These are phyloP conservation scores for Phylloscopus collybita DNA, from an alignment of 2,797 vertebrate species.

Conservation along the genomic window DNA sequence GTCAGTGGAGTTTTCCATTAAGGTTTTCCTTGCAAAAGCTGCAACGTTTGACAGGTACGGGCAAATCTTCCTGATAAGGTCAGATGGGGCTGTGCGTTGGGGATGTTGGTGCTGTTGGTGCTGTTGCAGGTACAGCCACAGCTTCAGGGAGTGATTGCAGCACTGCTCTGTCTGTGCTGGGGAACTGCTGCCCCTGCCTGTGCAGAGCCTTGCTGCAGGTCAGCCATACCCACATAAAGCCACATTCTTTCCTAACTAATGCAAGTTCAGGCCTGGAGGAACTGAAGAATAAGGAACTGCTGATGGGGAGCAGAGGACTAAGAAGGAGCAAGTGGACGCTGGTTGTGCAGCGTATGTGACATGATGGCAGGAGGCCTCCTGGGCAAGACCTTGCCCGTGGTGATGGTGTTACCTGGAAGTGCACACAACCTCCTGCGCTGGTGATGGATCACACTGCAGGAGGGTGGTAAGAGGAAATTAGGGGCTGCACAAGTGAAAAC, in stretches of 20 bases:
- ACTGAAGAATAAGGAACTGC: background rate
- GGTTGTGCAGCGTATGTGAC: background rate
- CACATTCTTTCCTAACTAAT: accelerated
- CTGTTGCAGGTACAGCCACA: background rate
- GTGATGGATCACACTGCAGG: background rate
- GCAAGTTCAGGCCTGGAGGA: background rate
- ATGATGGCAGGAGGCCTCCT: background rate
- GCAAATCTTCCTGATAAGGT: background rate
- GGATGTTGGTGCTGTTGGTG: accelerated
- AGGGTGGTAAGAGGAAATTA: background rate
- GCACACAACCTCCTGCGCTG: accelerated
- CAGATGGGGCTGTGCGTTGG: accelerated
- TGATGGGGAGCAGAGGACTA: background rate
- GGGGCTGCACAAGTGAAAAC: background rate
- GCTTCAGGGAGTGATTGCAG: background rate
- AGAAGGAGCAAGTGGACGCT: background rate
- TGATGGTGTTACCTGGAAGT: background rate
- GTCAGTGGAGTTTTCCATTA: background rate
- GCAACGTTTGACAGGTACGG: background rate
- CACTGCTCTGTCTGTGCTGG: accelerated
- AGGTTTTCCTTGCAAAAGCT: background rate
- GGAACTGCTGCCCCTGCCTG: accelerated
- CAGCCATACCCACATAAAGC: background rate
- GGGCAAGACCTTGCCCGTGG: background rate
- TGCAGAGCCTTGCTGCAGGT: background rate